Conservation (phyloP, 2,797 vertebrate genomes). For the Eospalax fontanierii region DNA sequence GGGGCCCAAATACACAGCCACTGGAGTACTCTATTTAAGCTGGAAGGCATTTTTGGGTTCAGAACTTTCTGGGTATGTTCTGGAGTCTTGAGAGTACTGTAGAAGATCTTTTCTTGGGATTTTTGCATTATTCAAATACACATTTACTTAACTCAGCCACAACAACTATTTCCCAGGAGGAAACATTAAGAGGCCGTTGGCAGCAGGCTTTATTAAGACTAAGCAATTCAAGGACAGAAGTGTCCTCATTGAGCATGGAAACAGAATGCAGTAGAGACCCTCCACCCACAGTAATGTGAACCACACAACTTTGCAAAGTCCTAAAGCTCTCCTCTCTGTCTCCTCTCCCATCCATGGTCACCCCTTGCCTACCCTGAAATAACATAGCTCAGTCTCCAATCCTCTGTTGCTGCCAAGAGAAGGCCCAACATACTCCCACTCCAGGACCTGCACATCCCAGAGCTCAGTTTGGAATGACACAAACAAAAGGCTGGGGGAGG, state of each 20-base stretch:
- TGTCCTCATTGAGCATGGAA: not conserved
- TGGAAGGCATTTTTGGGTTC: not conserved
- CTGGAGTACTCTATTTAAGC: not conserved
- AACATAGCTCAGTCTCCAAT: constrained; percentile 86
- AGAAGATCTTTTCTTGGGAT: not conserved
- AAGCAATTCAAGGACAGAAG: not conserved
- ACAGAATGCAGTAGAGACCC: not conserved
- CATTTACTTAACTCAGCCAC: constrained; percentile 8
- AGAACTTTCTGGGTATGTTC: not conserved
- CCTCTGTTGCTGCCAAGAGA: constrained; percentile 87
- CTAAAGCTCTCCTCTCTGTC: constrained; percentile 74
- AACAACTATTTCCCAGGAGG: constrained; percentile 4
- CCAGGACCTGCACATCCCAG: constrained; percentile 87
- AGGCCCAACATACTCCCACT: constrained; percentile 86
- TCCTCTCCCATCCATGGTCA: constrained; percentile 65
- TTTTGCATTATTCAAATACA: constrained; percentile 46
- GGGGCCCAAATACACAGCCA: not conserved
- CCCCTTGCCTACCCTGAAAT: constrained; percentile 84
- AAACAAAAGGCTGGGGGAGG: constrained; percentile 90
- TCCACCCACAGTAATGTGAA: constrained; percentile 30
- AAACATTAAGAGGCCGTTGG: constrained; percentile 20
- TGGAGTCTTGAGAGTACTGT: not conserved
- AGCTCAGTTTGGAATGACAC: constrained; percentile 86
- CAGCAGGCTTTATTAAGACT: not conserved
- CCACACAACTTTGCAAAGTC: constrained; percentile 60